A percentile compares a stretch with the other conserved stretches of the same genome.
These are phyloP conservation scores for Vidua macroura DNA, from an alignment of 2,113 vertebrate genomes.

Conservation along the genomic window DNA sequence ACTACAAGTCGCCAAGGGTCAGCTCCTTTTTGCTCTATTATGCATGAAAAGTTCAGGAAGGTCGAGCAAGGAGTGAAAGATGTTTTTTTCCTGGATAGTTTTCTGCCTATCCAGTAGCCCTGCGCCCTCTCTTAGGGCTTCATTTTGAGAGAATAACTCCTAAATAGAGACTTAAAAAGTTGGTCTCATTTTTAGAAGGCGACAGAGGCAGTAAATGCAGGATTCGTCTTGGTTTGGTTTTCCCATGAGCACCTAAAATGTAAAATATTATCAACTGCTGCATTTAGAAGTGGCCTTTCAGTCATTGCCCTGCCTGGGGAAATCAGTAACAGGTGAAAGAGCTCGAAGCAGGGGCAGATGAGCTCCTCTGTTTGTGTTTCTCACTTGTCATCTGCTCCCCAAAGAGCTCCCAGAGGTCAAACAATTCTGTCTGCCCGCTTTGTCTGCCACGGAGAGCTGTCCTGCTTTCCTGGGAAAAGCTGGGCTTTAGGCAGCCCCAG, in stretches of 20 bases:
- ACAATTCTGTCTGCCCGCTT: neutral
- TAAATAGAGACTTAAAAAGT: neutral
- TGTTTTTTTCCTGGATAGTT: neutral
- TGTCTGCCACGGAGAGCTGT: neutral
- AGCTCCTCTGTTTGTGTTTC: neutral
- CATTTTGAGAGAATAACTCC: neutral
- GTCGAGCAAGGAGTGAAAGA: neutral
- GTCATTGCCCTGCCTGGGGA: conserved; percentile 11
- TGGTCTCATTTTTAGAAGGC: neutral
- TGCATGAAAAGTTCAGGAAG: neutral
- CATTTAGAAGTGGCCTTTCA: neutral
- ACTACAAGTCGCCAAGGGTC: neutral
- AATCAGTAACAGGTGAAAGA: conserved; percentile 22
- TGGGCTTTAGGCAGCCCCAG: neutral
- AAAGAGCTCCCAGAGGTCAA: neutral
- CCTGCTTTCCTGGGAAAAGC: neutral
- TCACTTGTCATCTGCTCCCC: neutral
- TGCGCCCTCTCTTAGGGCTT: neutral
- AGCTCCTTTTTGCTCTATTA: neutral
- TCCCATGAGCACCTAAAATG: neutral
- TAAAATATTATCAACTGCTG: neutral
- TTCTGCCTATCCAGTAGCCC: neutral
- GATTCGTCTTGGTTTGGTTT: neutral
- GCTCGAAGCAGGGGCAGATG: neutral
- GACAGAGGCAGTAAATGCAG: neutral